Base-by-base conservation (phyloP, 1,140 invertebrate species). In the Platorchestia sp. region DNA sequence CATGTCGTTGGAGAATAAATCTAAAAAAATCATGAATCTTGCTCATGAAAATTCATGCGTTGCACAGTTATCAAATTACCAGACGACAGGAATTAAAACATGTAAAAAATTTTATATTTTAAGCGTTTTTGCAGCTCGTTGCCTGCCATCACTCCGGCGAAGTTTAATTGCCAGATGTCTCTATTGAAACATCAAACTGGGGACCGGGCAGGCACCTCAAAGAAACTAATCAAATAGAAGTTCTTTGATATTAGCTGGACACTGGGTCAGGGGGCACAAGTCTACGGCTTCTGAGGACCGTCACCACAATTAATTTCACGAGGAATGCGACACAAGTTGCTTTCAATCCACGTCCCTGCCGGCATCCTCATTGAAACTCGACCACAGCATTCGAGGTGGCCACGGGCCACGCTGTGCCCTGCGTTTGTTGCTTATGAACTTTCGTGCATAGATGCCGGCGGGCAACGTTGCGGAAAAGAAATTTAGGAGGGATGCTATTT, bases 161-260 rank as follows among this genome's bases (percentile, higher is more conserved):
- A 93, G 91, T 93, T 93, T 93, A 93, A 93, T 93, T 93, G 91
- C 91, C 36, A 40, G 45, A 93, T 45, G 91, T 93, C 45, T 93
- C 91, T 47, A 93, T 93, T 45, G 91, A 44, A 45, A 93, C 91
- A 93, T 93, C 91, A 93, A 93, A 45, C 91, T 40, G 91, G 87
- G 43, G 7, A 40, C 91, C 1, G 91, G 5, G 6, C 45, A 47
- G 40, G 43, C 91, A 93, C 91, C 91, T 93, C 91, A 93, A 93
- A 93, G 43, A 93, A 93, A 93, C 91, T 93, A 93, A 93, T 93
- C 91, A 93, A 93, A 93, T 93, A 47, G 91, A 93, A 93, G 43
- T 93, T 93, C 91, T 93, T 93, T 93, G 91, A 89, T 89, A 89
- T 89, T 89, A 89, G 87, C 87, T 44, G 87, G 87, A 93, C 91